A percentile compares a stretch with the other conserved stretches of the same genome.
These are phyloP conservation scores for Rhombomys opimus DNA, from an alignment of 2,113 vertebrate species.

Conservation along the genomic window DNA sequence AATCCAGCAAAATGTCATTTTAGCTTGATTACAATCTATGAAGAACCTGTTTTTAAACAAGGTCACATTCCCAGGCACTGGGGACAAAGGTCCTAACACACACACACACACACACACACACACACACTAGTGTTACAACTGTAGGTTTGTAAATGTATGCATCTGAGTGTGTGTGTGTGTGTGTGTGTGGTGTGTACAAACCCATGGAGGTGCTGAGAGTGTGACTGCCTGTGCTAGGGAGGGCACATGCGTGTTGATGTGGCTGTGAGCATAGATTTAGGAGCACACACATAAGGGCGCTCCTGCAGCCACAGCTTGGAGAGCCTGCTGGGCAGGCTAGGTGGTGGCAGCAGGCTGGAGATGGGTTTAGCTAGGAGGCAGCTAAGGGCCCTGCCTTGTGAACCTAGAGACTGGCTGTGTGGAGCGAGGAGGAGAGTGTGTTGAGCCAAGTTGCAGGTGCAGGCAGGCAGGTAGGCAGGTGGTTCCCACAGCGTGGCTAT, in stretches of 20 bases:
- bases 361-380: neutral
- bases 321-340: neutral
- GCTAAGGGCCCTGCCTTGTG: neutral
- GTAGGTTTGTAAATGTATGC: accelerated
- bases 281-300: too few species aligned
- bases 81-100: neutral
- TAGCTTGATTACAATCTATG: neutral
- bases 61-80: neutral
- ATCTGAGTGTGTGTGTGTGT: neutral
- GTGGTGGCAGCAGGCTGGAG: neutral
- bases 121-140: neutral
- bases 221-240: neutral
- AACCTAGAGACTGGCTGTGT: neutral
- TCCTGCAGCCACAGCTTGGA: neutral
- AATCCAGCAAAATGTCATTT: neutral
- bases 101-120: neutral
- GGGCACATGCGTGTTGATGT: too few species aligned
- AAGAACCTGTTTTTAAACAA: conserved; percentile 28
- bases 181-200: neutral
- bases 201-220: neutral
- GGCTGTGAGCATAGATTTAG: neutral
- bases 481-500: neutral
- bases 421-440: neutral
- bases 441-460: neutral
- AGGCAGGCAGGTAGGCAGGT: neutral